Base-by-base conservation (phyloP, 2,888 invertebrate species). In the Atethmia centrago region DNA sequence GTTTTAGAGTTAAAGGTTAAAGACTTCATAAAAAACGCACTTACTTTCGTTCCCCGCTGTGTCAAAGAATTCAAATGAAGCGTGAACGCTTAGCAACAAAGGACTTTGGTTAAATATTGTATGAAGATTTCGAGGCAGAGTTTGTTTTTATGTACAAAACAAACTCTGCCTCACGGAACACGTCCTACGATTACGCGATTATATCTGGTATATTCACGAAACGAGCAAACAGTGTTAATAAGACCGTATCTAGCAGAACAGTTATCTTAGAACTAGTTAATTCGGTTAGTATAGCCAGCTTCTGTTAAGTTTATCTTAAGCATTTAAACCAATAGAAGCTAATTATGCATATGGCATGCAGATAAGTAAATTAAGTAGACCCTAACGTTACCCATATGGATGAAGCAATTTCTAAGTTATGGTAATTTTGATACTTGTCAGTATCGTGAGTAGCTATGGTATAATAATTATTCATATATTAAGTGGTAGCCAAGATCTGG, bases 1-100 rank as follows among this genome's bases (percentile, higher is more conserved):
- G 93, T 93, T 92, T 92, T 90, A 88, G 88, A 91, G 93, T 91
- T 90, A 93, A 94, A 94, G 94, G 94, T 95, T 95, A 94, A 94
- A 94, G 89, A 92, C 92, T 93, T 94, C 90, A 93, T 94, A 94
- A 94, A 93, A 94, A 92, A 91, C 82, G 89, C 85, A 91, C 91
- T 91, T 91, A 92, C 91, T 91, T 89, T 90, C 87, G 88, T 88
- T 91, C 87, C 94, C 94, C 84, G 94, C 94, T 92, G 94, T 79
- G 94, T 90, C 86, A 88, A 88, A 91, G 92, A 92, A 92, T 91
- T 92, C 89, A 91, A 92, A 93, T 92, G 90, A 91, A 90, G 90
- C 89, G 88, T 91, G 90, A 91, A 90, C 87, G 87, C 67, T 69
- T 85, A 80, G 86, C 84, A 87, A 92, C 91, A 92, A 90, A 89